Percentiles rank a stretch among this genome's conserved stretches.
These are phyloP conservation scores for Drosophila conformis DNA, from an alignment of 2,888 invertebrate genomes.

Conservation along the genomic window DNA sequence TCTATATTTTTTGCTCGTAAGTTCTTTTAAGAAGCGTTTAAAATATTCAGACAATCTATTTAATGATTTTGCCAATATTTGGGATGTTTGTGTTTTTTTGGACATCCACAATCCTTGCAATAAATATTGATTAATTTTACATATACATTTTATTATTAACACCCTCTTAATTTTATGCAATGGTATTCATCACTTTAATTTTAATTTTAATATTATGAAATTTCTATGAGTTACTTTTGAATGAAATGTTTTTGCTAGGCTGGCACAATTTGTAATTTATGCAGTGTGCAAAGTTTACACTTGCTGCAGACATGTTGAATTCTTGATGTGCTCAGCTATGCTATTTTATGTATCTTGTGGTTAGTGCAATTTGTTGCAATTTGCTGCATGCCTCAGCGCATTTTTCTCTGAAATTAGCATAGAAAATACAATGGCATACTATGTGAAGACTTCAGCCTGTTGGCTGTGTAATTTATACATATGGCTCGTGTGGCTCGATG, in stretches of 20 bases:
- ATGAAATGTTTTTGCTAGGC: slow-evolving; percentile 31
- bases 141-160: neutral
- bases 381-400: slow-evolving; percentile 59
- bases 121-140: neutral
- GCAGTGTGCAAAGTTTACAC: slow-evolving; percentile 30
- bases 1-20: too few species aligned
- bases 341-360: slow-evolving; percentile 43
- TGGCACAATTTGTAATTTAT: slow-evolving; percentile 48
- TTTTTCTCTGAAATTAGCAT: slow-evolving; percentile 55
- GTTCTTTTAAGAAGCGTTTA: too few species aligned
- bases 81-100: too few species aligned
- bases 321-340: slow-evolving; percentile 17
- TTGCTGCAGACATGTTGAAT: slow-evolving; percentile 42
- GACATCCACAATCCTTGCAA: neutral
- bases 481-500: slow-evolving; percentile 45
- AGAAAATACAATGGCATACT: slow-evolving; percentile 19
- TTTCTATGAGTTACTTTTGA: slow-evolving; percentile 6
- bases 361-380: slow-evolving; percentile 49
- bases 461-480: slow-evolving; percentile 5
- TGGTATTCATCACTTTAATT: neutral
- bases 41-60: neutral
- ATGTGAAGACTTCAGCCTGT: slow-evolving; percentile 6
- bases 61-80: neutral
- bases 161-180: neutral
- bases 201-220: neutral